Base-by-base conservation (phyloP, 2,113 vertebrate species). In the Myotis yumanensis region DNA sequence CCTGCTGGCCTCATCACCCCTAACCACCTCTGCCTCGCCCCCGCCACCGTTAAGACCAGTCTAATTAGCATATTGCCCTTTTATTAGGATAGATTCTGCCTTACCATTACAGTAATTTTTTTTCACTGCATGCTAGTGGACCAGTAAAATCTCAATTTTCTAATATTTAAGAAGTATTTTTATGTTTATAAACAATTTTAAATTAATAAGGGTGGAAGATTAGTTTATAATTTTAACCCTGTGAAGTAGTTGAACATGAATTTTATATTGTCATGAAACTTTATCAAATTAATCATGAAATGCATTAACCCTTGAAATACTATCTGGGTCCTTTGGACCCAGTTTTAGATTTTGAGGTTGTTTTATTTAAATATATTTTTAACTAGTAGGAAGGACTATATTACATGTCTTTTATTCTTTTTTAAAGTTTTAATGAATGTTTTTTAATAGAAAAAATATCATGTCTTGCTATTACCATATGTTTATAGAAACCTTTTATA, bases 151-250 rank as follows among this genome's bases (percentile, higher is more conserved):
- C 35, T 94, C 32, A 90, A 1, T 69, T 90, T 88, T 95, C 64
- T 52, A 69, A 57, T 73, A 43, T 91, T 57, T 89, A 73, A 59
- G 81, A 62, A 18, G n/a, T 75, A 57, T 75, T 46, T 89, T 89
- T 85, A 77, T 66, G n/a, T 17, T 91, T 81, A 52, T 32, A 83
- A 79, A 89, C 6, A 88, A 32, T 92, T 75, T 88, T 85, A 88
- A 79, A 40, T 82, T 66, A 91, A 86, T 72, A 54, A 86, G 62
- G 64, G 20, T 54, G 8, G 30, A 59, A 87, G 16, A 59, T 77
- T 66, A 20, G 4, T 57, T 89, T 90, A 23, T 91, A 87, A 84
- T 57, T 77, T 82, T 62, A 68, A 71, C 35, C 28, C 11, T 89
- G 11, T 95, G 35, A 79, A 87, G 11, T 40, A 88, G 0, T 76